Conservation (phyloP, 1,140 invertebrate species). For the Harpegnathos saltator region DNA sequence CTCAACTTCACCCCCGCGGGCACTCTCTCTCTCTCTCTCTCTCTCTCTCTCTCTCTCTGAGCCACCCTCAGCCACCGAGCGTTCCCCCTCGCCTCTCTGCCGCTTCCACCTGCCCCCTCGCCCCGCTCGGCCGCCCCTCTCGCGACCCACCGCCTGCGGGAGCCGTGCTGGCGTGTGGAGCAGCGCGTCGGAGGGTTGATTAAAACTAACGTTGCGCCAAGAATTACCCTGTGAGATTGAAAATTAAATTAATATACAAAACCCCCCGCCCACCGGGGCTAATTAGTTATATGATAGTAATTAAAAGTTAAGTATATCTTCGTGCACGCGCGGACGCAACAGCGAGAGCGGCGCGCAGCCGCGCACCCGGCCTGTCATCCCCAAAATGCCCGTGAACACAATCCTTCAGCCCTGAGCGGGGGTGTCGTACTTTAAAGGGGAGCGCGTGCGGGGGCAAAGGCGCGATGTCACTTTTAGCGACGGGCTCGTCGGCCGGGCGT, state of each 20-base stretch:
- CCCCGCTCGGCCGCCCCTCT: slow-evolving; percentile 38
- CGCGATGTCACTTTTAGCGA: neutral
- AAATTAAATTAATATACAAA: slow-evolving; percentile 87
- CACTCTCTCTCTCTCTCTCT: no score
- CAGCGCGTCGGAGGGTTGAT: slow-evolving; percentile 82
- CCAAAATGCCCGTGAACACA: slow-evolving; percentile 4
- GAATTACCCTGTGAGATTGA: slow-evolving; percentile 86
- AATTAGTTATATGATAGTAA: slow-evolving; percentile 86
- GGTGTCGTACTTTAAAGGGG: slow-evolving; percentile 29
- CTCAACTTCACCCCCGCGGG: slow-evolving; percentile 81
- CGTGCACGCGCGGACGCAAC: slow-evolving; percentile 56
- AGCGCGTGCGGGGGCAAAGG: neutral
- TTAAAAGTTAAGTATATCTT: slow-evolving; percentile 84
- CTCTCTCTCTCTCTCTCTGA: no score
- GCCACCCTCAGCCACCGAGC: slow-evolving; percentile 72
- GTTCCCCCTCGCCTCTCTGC: slow-evolving; percentile 57
- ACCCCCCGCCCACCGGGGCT: slow-evolving; percentile 80
- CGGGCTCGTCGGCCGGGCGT: neutral
- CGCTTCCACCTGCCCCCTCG: slow-evolving; percentile 51
- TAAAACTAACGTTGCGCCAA: slow-evolving; percentile 86
- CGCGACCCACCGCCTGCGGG: slow-evolving; percentile 63
- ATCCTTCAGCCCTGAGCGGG: slow-evolving; percentile 37
- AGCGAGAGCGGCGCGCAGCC: slow-evolving; percentile 5
- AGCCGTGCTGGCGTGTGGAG: slow-evolving; percentile 74
- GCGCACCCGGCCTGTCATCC: slow-evolving; percentile 30